Percentiles rank a stretch among this genome's conserved stretches.
phyloP scores from a whole-genome alignment of 2,888 invertebrate species.

The Agrypnus murinus region DNA sequence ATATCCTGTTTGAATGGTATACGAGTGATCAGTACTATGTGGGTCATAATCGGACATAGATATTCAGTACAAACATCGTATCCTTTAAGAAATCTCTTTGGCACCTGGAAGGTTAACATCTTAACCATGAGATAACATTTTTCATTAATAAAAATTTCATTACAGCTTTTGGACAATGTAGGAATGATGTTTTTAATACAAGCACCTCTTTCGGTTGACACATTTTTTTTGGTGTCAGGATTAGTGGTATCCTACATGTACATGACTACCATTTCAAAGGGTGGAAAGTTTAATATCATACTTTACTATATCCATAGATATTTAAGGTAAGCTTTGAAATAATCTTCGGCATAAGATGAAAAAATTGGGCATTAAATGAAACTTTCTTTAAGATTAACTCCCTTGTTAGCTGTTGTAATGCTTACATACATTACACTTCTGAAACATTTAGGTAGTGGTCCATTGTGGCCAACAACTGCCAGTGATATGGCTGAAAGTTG shows the following conservation, averaged over 20 bases:
- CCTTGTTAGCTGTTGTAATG: conserved; percentile 2
- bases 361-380: no score
- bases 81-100: no score
- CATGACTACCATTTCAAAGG: background rate
- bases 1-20: no score
- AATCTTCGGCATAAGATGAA: no score
- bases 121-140: no score
- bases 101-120: no score
- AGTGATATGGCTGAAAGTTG: background rate
- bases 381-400: conserved; percentile 1
- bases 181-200: background rate
- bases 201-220: background rate
- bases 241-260: conserved; percentile 6
- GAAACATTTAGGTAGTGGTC: conserved; percentile 9
- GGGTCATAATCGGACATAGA: no score
- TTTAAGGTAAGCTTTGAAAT: conserved; percentile 6
- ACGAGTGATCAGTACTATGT: no score
- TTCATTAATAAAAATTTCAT: background rate
- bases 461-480: background rate
- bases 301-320: background rate
- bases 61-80: no score
- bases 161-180: background rate
- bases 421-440: background rate
- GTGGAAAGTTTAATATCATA: conserved; percentile 7
- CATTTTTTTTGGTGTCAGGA: conserved; percentile 3